phyloP scores from a whole-genome alignment of 1,140 invertebrate genomes.

The Papilio glaucus region DNA sequence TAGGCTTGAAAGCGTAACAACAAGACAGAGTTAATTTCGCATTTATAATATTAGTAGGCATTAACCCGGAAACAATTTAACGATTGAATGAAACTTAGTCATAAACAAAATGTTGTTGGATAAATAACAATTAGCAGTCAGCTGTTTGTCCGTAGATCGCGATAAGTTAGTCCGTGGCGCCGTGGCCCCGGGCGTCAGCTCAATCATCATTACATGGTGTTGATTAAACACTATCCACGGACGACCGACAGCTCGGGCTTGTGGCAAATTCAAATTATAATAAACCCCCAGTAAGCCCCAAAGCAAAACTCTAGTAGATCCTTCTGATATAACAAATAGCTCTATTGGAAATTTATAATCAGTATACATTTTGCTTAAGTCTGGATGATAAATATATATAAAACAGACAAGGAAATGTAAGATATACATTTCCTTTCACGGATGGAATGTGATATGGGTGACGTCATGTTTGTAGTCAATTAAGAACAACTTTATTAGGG shows the following conservation, averaged over 20 bases:
- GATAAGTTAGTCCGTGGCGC: conserved; percentile 61
- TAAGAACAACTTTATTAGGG: too few relatives aligned
- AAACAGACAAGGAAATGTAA: too few relatives aligned
- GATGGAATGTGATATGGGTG: too few relatives aligned
- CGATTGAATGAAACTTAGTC: not conserved
- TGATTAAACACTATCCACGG: conserved; percentile 62
- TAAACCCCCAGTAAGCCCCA: conserved; percentile 26
- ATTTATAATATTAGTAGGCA: too few relatives aligned
- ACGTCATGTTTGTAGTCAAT: too few relatives aligned
- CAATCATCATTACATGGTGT: conserved; percentile 64
- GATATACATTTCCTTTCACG: too few relatives aligned
- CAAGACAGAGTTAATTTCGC: too few relatives aligned
- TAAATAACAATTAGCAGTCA: conserved; percentile 65
- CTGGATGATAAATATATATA: too few relatives aligned
- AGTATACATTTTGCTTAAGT: too few relatives aligned
- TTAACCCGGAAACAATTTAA: not conserved
- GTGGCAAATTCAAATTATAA: conserved; percentile 52
- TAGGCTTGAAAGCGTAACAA: too few relatives aligned
- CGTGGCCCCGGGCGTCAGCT: conserved; percentile 53
- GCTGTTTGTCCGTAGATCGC: conserved; percentile 52
- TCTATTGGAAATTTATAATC: not conserved
- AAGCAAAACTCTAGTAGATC: conserved; percentile 6
- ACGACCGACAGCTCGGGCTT: conserved; percentile 55
- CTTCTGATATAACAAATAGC: not conserved
- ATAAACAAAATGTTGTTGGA: conserved; percentile 34